Evolutionary conservation across 2,888 invertebrate species (phyloP).

Genomic region (Lasius fuliginosus): DNA sequence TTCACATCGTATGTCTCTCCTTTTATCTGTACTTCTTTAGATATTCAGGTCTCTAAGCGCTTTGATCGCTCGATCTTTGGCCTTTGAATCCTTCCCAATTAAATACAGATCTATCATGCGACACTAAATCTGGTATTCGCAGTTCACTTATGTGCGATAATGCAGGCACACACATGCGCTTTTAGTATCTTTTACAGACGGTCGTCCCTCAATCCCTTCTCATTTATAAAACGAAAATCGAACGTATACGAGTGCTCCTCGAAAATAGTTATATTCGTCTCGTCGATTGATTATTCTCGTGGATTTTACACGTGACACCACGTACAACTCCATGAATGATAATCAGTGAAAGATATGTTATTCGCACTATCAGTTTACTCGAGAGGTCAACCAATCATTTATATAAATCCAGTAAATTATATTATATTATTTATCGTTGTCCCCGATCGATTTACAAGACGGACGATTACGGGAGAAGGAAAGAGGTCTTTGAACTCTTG

Average conservation of each 20-base stretch:
- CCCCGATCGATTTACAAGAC: slow-evolving; percentile 10
- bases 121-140: slow-evolving; percentile 11
- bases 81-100: slow-evolving; percentile 7
- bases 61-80: not conserved
- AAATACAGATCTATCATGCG: slow-evolving; percentile 13
- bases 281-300: slow-evolving; percentile 37
- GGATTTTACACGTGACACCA: slow-evolving; percentile 11
- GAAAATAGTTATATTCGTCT: slow-evolving; percentile 31
- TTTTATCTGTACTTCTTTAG: not conserved
- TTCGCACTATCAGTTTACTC: slow-evolving; percentile 29
- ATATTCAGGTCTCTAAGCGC: slow-evolving; percentile 4
- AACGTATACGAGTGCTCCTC: slow-evolving; percentile 38
- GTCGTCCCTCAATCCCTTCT: not conserved
- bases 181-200: not conserved
- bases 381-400: not conserved
- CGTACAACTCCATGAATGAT: slow-evolving; percentile 27
- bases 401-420: slow-evolving; percentile 2
- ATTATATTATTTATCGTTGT: slow-evolving; percentile 13
- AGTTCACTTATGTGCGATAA: not conserved
- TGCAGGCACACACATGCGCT: not conserved
- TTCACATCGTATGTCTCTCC: not conserved
- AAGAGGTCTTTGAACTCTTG: slow-evolving; percentile 40
- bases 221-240: slow-evolving; percentile 42
- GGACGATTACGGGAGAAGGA: not conserved
- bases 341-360: slow-evolving; percentile 3